phyloP scores from a whole-genome alignment of 2,797 vertebrate species.

The Sebastiscus tertius region DNA sequence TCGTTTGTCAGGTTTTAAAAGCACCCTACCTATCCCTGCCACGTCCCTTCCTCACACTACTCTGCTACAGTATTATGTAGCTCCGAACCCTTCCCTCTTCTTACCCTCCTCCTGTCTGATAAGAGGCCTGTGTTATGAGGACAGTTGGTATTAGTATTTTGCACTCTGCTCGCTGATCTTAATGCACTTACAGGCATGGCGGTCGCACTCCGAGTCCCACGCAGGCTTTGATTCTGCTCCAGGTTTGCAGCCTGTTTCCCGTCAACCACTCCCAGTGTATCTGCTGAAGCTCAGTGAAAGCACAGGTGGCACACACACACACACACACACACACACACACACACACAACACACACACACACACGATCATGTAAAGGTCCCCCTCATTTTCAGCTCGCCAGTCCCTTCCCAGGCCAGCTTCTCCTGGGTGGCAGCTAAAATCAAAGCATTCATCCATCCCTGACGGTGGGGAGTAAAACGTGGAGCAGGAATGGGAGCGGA shows the following conservation, averaged over 20 bases:
- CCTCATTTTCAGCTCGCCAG: conserved; percentile 53
- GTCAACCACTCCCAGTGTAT: conserved; percentile 51
- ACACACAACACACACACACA: not conserved
- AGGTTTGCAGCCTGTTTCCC: conserved; percentile 57
- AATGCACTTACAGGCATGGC: conserved; percentile 82
- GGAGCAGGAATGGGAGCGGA: conserved; percentile 30
- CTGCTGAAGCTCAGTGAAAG: conserved; percentile 50
- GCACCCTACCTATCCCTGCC: conserved; percentile 39
- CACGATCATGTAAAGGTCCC: conserved; percentile 22
- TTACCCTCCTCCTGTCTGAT: conserved; percentile 60
- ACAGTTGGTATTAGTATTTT: conserved; percentile 86
- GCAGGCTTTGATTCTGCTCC: conserved; percentile 60
- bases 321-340: conserved; percentile 11
- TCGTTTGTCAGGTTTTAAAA: conserved; percentile 81
- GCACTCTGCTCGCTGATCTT: conserved; percentile 86
- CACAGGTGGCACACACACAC: conserved; percentile 59
- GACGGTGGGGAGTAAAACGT: conserved; percentile 50
- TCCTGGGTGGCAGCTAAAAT: conserved; percentile 72
- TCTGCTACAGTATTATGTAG: conserved; percentile 63
- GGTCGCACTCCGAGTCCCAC: conserved; percentile 66
- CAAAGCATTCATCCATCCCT: conserved; percentile 65
- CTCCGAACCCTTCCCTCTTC: conserved; percentile 16
- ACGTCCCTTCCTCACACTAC: conserved; percentile 25
- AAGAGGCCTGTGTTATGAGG: conserved; percentile 81
- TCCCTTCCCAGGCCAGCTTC: conserved; percentile 51